Base-by-base conservation (phyloP, 2,888 invertebrate genomes). In the Ennomos fuscantarius region DNA sequence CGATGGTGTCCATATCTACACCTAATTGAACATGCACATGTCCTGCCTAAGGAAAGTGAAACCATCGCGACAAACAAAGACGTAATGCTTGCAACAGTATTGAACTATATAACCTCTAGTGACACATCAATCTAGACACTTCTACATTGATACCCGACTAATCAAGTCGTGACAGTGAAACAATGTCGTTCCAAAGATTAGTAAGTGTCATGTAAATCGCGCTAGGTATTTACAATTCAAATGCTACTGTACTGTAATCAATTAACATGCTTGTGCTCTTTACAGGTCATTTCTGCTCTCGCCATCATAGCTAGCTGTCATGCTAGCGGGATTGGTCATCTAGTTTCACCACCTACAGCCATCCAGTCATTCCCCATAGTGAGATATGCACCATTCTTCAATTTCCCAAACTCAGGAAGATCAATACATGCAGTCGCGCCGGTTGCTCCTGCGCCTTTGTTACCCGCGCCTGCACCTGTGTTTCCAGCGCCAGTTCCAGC, bases 31-130 rank as follows among this genome's bases (percentile, higher is more conserved):
- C 79, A 86, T 85, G 83, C 87, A 68, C 77, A 76, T 76, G 84
- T 87, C 88, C 89, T 88, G 82, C 63, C 87, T 78, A 86, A 84
- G 89, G 87, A 92, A 92, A 92, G 92, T 91, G 92, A 92, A 92
- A 92, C 76, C 79, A 70, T 71, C 66, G 61, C 75, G 76, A 83
- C 82, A 66, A 73, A 84, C 79, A 82, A 78, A 84, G 79, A 80
- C 83, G 86, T 83, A 83, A 86, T 80, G 81, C 86, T 89, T 91
- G 90, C 90, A 91, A 89, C 89, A 91, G 83, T 87, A 78, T 59
- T 88, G 87, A 88, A 89, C 87, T 92, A 92, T 92, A 92, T 89
- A 92, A 89, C 76, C 79, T 81, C 82, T 72, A 60, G 83, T 87
- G 81, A 81, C 79, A 84, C 73, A 84, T 82, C 71, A 70, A 79